Percentiles rank a stretch among this genome's conserved stretches.
These are phyloP conservation scores for Aleiodes alternator DNA, from an alignment of 2,888 invertebrate genomes.

Conservation along the genomic window DNA sequence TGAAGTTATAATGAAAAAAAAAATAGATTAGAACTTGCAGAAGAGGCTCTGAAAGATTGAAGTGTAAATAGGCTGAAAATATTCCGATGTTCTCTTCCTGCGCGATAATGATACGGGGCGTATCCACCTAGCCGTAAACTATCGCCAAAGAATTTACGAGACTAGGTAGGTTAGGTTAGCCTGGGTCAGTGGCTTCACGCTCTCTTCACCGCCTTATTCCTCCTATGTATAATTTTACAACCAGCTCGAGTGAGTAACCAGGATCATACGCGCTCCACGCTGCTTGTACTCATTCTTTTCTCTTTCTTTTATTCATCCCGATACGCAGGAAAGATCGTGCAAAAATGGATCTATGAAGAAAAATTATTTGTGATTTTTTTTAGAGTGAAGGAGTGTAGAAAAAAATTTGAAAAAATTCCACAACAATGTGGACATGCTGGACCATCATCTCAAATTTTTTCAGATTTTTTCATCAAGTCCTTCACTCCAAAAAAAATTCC, in stretches of 20 bases:
- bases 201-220: constrained; percentile 51
- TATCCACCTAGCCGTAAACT: constrained; percentile 69
- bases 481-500: too few species aligned
- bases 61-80: constrained; percentile 51
- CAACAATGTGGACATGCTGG: too few species aligned
- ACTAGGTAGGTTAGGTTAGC: constrained; percentile 61
- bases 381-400: too few species aligned
- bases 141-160: constrained; percentile 71
- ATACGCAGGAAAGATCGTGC: not conserved
- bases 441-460: too few species aligned
- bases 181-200: constrained; percentile 57
- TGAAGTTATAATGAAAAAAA: constrained; percentile 20
- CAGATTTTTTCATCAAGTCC: too few species aligned
- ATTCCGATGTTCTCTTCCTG: constrained; percentile 56
- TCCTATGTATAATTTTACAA: constrained; percentile 44
- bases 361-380: not conserved
- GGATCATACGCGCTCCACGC: constrained; percentile 14
- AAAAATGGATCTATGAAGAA: not conserved
- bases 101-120: constrained; percentile 73
- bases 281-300: constrained; percentile 32
- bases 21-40: constrained; percentile 22
- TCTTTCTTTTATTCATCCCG: constrained; percentile 9
- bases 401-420: too few species aligned
- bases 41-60: constrained; percentile 22
- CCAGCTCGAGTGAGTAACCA: constrained; percentile 34